phyloP scores from a whole-genome alignment of 2,888 invertebrate species.

The Dynastes tityus region DNA sequence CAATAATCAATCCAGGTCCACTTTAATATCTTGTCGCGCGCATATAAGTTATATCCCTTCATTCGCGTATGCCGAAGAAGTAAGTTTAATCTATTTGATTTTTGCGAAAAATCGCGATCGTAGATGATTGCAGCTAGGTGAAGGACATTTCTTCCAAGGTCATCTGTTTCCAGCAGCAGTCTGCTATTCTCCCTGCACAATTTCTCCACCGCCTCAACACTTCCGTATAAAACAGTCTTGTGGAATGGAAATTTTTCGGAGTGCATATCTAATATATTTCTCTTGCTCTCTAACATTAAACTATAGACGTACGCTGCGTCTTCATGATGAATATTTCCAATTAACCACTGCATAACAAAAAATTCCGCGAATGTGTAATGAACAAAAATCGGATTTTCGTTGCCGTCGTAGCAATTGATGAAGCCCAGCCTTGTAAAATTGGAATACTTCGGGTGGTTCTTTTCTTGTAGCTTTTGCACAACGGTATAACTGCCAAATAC shows the following conservation, averaged over 20 bases:
- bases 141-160: neutral
- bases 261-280: neutral
- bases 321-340: neutral
- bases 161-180: neutral
- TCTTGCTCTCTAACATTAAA: neutral
- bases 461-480: neutral
- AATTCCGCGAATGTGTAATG: too few species aligned
- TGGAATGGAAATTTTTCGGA: neutral
- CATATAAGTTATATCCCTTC: neutral
- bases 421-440: too few species aligned
- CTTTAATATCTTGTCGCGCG: neutral
- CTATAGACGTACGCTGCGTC: too few species aligned
- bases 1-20: conserved; percentile 2
- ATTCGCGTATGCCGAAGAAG: neutral
- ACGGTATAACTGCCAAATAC: neutral
- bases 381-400: too few species aligned
- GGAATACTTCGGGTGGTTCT: neutral
- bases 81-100: neutral
- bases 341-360: neutral
- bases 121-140: neutral
- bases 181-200: neutral
- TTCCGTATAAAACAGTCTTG: too few species aligned
- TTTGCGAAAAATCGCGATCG: neutral
- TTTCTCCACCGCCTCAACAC: too few species aligned
- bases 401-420: too few species aligned